These are phyloP conservation scores for Neopelma chrysocephalum DNA, from an alignment of 2,797 vertebrate species.

Conservation along the genomic window DNA sequence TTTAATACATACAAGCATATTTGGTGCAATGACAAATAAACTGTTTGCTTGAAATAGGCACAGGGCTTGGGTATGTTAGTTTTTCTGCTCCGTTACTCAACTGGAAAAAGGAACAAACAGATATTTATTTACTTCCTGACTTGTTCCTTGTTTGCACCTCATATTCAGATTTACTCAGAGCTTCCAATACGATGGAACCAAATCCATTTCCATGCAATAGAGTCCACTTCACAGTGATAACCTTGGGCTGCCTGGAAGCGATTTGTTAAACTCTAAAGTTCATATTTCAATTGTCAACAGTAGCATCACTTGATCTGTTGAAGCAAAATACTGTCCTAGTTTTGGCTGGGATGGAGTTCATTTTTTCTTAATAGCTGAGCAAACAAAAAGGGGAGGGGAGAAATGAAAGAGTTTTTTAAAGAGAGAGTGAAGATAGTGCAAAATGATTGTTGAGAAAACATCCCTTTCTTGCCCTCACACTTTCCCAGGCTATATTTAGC, in stretches of 20 bases:
- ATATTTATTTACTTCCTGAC: not conserved
- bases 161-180: not conserved
- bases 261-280: not conserved
- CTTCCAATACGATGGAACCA: not conserved
- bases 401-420: not conserved
- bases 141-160: not conserved
- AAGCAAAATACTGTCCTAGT: not conserved
- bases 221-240: not conserved
- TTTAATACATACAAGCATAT: not conserved
- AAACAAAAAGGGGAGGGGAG: not conserved
- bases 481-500: not conserved
- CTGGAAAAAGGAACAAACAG: not conserved
- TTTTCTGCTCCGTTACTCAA: conserved; percentile 5
- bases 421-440: not conserved
- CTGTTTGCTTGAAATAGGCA: not conserved
- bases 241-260: not conserved
- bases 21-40: not conserved
- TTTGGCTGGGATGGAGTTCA: not conserved
- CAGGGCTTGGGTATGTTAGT: not conserved
- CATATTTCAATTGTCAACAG: not conserved
- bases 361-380: not conserved
- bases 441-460: not conserved
- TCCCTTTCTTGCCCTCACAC: not conserved
- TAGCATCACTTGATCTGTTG: not conserved
- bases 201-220: not conserved